Evolutionary conservation across 1,140 invertebrate genomes (phyloP), one percentile per base, ranked within the genome.

Genomic region (Mya arenaria): DNA sequence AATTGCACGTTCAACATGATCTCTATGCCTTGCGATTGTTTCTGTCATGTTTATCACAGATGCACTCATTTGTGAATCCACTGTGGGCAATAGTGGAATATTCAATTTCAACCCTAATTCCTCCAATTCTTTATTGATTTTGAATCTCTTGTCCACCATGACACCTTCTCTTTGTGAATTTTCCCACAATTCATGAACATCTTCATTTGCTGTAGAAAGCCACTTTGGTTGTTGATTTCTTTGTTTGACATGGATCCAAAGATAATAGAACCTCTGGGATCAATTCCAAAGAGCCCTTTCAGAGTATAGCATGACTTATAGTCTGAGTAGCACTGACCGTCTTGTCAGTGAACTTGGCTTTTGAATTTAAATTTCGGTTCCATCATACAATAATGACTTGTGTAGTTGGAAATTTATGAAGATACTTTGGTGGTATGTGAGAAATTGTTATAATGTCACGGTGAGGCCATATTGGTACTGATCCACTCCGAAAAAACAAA

Each of bases 331-430:
- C 72, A 79, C n/a, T 83, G 73, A 41, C 73, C 62, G 82, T 0
- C 34, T 30, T 36, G 52, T 55, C 17, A 80, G 10, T n/a, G 52
- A 19, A 19, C 44, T 52, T 25, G 68, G 55, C 56, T 17, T 66
- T 73, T 85, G 17, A n/a, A 77, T 68, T 60, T 83, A 79, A 4
- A 83, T 28, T 74, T 85, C 81, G 30, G 84, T 83, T n/a, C 74
- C 74, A 79, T 85, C 84, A n/a, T n/a, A n/a, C n/a, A 23, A 85
- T 30, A 41, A 85, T 85, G 6, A 71, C 52, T 15, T 83, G 25
- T 4, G 56, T 60, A 23, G 19, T 65, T 39, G 48, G 66, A 78
- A 83, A 80, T n/a, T 83, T 52, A 60, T 79, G 36, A 37, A 56
- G 72, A 34, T 56, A 83, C 28, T 78, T 74, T 48, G 8, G 4